A percentile compares a stretch with the other conserved stretches of the same genome.
phyloP scores from a whole-genome alignment of 2,113 vertebrate genomes.

The Mormyrus iriodes region DNA sequence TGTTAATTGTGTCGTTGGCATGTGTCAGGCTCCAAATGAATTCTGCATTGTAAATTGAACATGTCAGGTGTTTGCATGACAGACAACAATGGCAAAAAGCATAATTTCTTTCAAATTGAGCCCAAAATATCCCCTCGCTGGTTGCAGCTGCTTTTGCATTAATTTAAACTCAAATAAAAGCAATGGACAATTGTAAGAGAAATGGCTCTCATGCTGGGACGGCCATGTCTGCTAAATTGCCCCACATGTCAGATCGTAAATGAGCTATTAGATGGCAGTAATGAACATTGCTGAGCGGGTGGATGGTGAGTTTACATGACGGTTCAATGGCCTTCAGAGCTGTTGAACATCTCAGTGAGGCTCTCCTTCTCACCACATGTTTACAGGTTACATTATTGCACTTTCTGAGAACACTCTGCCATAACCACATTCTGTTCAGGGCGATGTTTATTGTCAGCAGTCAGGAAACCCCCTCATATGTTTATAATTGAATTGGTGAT shows the following conservation, averaged over 20 bases:
- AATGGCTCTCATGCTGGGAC: constrained; percentile 11
- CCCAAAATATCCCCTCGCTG: neutral
- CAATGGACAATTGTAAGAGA: constrained; percentile 13
- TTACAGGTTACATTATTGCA: neutral
- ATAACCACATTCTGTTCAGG: neutral
- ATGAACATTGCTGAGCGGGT: neutral
- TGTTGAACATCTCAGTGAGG: neutral
- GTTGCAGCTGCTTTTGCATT: constrained; percentile 13
- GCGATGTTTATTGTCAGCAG: neutral
- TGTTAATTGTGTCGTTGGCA: neutral
- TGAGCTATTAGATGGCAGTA: constrained; percentile 16
- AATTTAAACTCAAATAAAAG: constrained; percentile 20
- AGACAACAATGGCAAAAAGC: neutral
- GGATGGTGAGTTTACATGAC: neutral
- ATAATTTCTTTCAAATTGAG: constrained; percentile 13
- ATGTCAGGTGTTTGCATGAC: neutral
- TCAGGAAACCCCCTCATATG: no score
- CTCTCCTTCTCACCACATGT: neutral
- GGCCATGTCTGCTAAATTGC: neutral
- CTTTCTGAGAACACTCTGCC: neutral
- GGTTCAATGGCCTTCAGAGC: neutral
- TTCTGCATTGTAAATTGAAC: neutral
- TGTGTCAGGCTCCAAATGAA: neutral
- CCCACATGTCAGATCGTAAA: constrained; percentile 14
- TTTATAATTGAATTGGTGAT: no score